Base-by-base conservation (phyloP, 1,140 invertebrate species). In the Cotesia vestalis region DNA sequence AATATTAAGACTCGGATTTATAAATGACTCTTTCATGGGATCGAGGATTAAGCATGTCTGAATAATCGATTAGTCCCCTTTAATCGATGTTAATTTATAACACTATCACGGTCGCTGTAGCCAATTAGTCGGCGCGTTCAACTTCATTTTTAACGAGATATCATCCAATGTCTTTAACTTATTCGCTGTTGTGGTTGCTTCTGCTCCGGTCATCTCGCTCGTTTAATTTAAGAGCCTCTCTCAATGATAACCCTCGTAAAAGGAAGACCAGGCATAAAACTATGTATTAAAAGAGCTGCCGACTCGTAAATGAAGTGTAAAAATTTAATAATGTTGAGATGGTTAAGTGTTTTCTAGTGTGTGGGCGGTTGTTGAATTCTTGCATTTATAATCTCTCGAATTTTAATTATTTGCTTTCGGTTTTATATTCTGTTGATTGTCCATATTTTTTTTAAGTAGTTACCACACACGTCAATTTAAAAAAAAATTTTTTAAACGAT, bases 221-320 rank as follows among this genome's bases (percentile, higher is more conserved):
- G 73, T 75, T 35, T 69, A 71, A 77, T 80, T 81, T 80, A 82
- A 84, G 77, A 74, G 74, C 64, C 14, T 66, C 14, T 36, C 46
- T 74, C 60, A 73, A 78, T 78, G 81, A 81, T 82, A 81, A 79
- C 77, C 78, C 77, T 78, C 80, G 78, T 84, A 83, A 84, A 84
- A 82, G 78, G 79, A 79, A 79, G 80, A 80, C 77, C 40, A 52
- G 78, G 76, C 77, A 76, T 80, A 79, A 78, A 77, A 80, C 80
- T 83, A 81, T 78, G 77, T 72, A 75, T 72, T 72, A 12, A 78
- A 79, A 79, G 77, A 79, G 76, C 78, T 78, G 78, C 78, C 76
- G 20, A 60, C 27, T 60, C 59, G 20, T 36, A 62, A 62, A 62
- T 62, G 60, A 62, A 62, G 36, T 36, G 11, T 36, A 62, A 62